These are phyloP conservation scores for Phaedon cochleariae DNA, from an alignment of 2,888 invertebrate genomes.

Conservation along the genomic window DNA sequence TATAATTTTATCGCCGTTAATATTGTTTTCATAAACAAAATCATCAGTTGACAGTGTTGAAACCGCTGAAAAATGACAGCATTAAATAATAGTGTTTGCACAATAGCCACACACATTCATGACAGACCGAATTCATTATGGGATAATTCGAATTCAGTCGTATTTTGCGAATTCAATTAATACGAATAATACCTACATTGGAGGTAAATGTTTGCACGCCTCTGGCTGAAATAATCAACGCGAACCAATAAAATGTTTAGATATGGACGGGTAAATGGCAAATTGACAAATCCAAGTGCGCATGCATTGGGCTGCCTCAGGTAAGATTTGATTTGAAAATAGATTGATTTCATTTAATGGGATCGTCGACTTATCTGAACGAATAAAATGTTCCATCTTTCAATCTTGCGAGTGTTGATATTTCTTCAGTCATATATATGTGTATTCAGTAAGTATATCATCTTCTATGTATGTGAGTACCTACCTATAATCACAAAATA, in stretches of 20 bases:
- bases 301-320: background rate
- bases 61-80: constrained; percentile 28
- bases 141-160: constrained; percentile 17
- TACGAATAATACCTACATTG: constrained; percentile 19
- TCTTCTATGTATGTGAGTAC: too few relatives aligned
- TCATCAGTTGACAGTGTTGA: constrained; percentile 26
- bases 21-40: constrained; percentile 35
- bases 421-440: too few relatives aligned
- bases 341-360: background rate
- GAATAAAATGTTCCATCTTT: background rate
- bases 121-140: constrained; percentile 19
- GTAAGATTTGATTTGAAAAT: background rate
- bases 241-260: background rate
- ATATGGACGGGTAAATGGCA: background rate
- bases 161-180: constrained; percentile 23
- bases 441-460: too few relatives aligned
- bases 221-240: too few relatives aligned
- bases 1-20: constrained; percentile 29
- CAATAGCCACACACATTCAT: constrained; percentile 4
- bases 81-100: constrained; percentile 26
- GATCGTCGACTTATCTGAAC: background rate
- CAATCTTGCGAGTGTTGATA: background rate
- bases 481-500: too few relatives aligned
- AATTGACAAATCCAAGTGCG: background rate
- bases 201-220: constrained; percentile 13